Conservation (phyloP, 2,888 invertebrate species). For the Mesopsocus fuscifrons region DNA sequence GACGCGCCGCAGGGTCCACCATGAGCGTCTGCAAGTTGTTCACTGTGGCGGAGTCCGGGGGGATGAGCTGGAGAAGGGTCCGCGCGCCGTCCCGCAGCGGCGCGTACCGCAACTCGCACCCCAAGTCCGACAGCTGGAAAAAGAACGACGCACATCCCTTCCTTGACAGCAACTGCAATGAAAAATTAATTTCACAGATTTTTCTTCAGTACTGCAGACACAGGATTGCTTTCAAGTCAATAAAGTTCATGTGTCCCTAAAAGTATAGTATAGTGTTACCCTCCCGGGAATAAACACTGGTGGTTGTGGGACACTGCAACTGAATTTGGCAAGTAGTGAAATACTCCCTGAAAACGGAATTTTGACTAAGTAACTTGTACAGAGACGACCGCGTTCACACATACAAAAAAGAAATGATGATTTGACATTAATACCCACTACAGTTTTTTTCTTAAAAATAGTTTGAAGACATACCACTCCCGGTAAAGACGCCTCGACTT, state of each 20-base stretch:
- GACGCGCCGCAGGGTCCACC: conserved; percentile 25
- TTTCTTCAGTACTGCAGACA: neutral
- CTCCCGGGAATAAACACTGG: too few species aligned
- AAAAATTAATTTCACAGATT: conserved; percentile 11
- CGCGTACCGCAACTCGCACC: conserved; percentile 60
- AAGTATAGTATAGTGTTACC: too few species aligned
- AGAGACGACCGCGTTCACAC: too few species aligned
- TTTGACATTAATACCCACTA: too few species aligned
- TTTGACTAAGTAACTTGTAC: too few species aligned
- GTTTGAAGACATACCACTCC: conserved; percentile 74
- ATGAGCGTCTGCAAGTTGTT: conserved; percentile 32
- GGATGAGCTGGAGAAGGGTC: conserved; percentile 58
- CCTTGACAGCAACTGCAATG: conserved; percentile 55
- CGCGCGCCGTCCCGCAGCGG: conserved; percentile 70
- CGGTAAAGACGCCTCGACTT: conserved; percentile 76
- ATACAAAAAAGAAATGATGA: too few species aligned
- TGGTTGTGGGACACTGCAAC: too few species aligned
- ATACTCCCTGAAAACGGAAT: too few species aligned
- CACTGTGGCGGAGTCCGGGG: conserved; percentile 48
- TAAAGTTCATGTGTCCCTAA: too few species aligned
- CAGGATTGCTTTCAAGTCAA: neutral
- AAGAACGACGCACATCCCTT: conserved; percentile 62
- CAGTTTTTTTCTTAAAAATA: too few species aligned
- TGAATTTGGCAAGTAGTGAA: too few species aligned
- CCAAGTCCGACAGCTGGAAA: conserved; percentile 72